A percentile compares a stretch with the other conserved stretches of the same genome.
phyloP scores from a whole-genome alignment of 1,140 invertebrate species.

The Spodoptera litura region DNA sequence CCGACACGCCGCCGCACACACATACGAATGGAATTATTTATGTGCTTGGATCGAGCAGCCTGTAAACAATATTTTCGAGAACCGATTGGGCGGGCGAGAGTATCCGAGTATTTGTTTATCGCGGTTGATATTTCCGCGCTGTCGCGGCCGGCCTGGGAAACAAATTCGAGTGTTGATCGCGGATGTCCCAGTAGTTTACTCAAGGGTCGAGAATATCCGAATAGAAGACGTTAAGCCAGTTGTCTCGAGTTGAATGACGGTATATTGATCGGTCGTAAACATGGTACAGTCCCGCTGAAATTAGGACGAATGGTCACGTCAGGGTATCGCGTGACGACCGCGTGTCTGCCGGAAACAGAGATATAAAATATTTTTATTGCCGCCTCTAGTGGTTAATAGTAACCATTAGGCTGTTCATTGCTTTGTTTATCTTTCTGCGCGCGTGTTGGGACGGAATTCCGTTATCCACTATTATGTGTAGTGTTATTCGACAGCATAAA shows the following conservation, averaged over 20 bases:
- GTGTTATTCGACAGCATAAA: conserved; percentile 33
- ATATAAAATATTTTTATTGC: conserved; percentile 80
- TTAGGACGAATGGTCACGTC: conserved; percentile 74
- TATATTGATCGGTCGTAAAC: conserved; percentile 63
- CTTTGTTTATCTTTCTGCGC: conserved; percentile 64
- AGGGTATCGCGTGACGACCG: conserved; percentile 69
- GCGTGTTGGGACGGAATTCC: conserved; percentile 50
- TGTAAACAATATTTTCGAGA: conserved; percentile 33
- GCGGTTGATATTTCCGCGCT: conserved; percentile 5
- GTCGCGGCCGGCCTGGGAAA: not conserved
- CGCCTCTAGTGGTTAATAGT: conserved; percentile 69
- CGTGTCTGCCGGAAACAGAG: conserved; percentile 57
- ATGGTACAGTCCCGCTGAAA: conserved; percentile 62
- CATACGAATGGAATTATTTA: conserved; percentile 46
- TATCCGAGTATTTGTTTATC: conserved; percentile 36
- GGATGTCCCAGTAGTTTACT: not conserved
- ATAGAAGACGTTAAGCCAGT: conserved; percentile 16
- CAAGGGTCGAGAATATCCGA: conserved; percentile 16
- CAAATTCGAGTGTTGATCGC: conserved; percentile 30
- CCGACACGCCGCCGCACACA: not conserved
- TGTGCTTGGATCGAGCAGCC: conserved; percentile 11
- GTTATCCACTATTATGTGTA: conserved; percentile 36
- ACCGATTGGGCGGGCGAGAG: not conserved
- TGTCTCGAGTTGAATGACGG: conserved; percentile 38
- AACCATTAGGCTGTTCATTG: conserved; percentile 66